A percentile compares a stretch with the other conserved stretches of the same genome.
Evolutionary conservation across 2,113 vertebrate genomes (phyloP).

Genomic region (Hippocampus guttulatus): DNA sequence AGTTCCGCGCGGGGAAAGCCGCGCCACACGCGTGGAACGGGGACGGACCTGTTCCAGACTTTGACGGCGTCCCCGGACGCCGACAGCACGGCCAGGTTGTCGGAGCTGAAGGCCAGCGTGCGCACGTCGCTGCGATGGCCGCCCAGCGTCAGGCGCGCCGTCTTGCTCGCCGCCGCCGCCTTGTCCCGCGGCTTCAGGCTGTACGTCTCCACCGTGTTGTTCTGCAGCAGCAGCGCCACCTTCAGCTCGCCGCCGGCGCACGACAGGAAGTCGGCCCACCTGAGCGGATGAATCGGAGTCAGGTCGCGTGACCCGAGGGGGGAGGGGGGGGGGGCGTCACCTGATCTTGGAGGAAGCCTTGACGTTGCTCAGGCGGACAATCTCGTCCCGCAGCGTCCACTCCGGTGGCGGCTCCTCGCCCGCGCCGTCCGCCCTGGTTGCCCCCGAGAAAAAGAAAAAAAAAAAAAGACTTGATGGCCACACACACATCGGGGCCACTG

Average conservation of each 20-base stretch:
- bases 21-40: no score
- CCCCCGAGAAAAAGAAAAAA: neutral
- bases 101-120: slow-evolving; percentile 91
- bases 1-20: no score
- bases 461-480: no score
- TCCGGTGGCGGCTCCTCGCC: slow-evolving; percentile 56
- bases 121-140: slow-evolving; percentile 90
- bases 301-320: neutral
- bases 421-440: slow-evolving; percentile 68
- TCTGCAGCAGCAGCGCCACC: slow-evolving; percentile 85
- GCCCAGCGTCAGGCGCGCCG: slow-evolving; percentile 76
- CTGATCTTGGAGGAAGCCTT: slow-evolving; percentile 92
- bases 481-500: no score
- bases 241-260: slow-evolving; percentile 83
- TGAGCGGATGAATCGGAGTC: slow-evolving; percentile 42
- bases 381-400: slow-evolving; percentile 76
- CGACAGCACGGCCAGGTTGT: slow-evolving; percentile 91
- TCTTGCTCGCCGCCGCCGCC: slow-evolving; percentile 68
- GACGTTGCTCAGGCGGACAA: slow-evolving; percentile 78
- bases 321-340: slow-evolving; percentile 50
- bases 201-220: slow-evolving; percentile 85
- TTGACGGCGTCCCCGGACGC: slow-evolving; percentile 89
- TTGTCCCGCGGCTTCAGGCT: slow-evolving; percentile 65
- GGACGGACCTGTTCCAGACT: slow-evolving; percentile 91
- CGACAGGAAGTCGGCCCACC: slow-evolving; percentile 82